phyloP scores from a whole-genome alignment of 2,888 invertebrate species.

The Caenorhabditis becei region DNA sequence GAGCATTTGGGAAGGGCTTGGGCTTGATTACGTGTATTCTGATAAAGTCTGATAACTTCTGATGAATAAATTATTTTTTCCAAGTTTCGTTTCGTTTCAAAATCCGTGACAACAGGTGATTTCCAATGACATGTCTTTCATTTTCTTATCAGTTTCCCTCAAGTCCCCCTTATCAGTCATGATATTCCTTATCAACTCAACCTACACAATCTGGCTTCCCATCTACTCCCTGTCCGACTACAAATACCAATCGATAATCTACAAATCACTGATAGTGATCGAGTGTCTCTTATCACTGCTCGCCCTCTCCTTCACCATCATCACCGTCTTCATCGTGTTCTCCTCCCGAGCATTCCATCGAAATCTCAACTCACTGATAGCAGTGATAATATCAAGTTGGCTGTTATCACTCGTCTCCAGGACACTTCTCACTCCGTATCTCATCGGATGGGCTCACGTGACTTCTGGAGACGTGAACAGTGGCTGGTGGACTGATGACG shows the following conservation, averaged over 20 bases:
- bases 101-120: too few species aligned
- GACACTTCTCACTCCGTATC: constrained; percentile 8
- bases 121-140: too few species aligned
- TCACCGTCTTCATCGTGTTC: constrained; percentile 11
- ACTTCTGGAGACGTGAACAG: too few species aligned
- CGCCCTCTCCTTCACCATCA: background rate
- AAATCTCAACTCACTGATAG: constrained; percentile 25
- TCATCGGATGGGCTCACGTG: too few species aligned
- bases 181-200: constrained; percentile 26
- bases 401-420: constrained; percentile 6
- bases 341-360: constrained; percentile 34
- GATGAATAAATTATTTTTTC: too few species aligned
- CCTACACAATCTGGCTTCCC: constrained; percentile 34
- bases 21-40: too few species aligned
- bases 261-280: constrained; percentile 8
- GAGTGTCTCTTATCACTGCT: constrained; percentile 17
- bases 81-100: too few species aligned
- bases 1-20: constrained; percentile 33
- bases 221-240: constrained; percentile 27
- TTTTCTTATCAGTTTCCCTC: too few species aligned
- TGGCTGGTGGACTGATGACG: constrained; percentile 36
- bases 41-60: too few species aligned
- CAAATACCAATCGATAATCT: constrained; percentile 3
- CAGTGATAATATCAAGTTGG: constrained; percentile 23
- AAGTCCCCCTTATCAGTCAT: too few species aligned